Evolutionary conservation across 2,113 vertebrate species (phyloP).

Genomic region (Tachysurus vachellii): DNA sequence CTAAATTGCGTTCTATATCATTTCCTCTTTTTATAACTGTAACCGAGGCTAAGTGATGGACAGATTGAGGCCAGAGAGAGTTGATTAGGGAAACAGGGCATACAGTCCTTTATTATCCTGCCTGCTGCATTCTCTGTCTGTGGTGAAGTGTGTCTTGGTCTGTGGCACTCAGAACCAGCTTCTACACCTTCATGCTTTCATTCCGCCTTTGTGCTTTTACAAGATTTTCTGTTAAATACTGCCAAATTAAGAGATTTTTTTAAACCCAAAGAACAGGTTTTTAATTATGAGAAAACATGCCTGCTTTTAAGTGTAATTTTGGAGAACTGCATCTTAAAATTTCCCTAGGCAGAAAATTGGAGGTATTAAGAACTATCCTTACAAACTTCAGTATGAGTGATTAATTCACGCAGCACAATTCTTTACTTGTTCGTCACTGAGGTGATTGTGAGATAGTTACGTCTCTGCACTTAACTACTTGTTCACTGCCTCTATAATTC

Average conservation of each 20-base stretch:
- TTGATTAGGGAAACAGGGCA: conserved; percentile 55
- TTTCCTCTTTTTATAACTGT: conserved; percentile 37
- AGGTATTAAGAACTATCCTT: background rate
- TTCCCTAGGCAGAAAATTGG: background rate
- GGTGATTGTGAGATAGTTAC: background rate
- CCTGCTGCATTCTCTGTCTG: background rate
- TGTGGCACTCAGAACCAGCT: background rate
- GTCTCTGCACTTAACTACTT: background rate
- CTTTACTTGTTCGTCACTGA: background rate
- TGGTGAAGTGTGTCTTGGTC: background rate
- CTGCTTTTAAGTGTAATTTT: conserved; percentile 6
- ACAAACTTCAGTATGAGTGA: background rate
- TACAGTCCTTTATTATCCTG: conserved; percentile 37
- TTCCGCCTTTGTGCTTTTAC: conserved; percentile 6
- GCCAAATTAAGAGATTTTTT: conserved; percentile 15
- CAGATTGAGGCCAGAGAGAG: conserved; percentile 51
- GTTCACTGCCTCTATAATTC: background rate
- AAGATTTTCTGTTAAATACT: background rate
- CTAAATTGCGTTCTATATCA: background rate
- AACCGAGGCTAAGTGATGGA: conserved; percentile 34
- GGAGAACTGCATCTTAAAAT: background rate
- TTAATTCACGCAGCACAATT: background rate
- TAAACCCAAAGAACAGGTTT: background rate
- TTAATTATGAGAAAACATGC: background rate
- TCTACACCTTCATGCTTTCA: background rate